Base-by-base conservation (phyloP, 2,797 vertebrate species). In the Menidia menidia region DNA sequence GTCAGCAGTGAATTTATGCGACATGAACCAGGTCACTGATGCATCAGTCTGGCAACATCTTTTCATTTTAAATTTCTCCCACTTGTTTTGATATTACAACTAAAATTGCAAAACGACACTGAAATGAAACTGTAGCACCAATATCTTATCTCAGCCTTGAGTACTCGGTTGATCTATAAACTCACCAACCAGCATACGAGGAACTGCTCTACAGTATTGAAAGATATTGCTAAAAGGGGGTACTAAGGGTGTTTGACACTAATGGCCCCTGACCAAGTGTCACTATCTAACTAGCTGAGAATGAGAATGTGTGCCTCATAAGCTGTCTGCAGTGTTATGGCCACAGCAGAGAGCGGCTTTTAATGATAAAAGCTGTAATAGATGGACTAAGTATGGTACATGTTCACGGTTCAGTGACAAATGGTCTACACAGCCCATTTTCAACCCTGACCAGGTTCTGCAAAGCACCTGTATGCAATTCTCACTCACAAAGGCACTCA, bases 281-380 rank as follows among this genome's bases (percentile, higher is more conserved):
- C 47, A 33, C 10, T 51, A n/a, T 33, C 25, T 43, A 9, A 19
- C 16, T 19, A 31, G 35, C 13, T 32, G 47, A 19, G 42, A 51
- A 11, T 12, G 16, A 59, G 25, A 56, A 41, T 32, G 15, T 31
- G 10, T 4, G 19, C 19, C 54, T 52, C 53, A 42, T 54, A 12
- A 69, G 42, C 31, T 18, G 12, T 25, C 44, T 42, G 33, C 60
- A 41, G 39, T 57, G 62, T 63, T 55, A 70, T 43, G 31, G 67
- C 32, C 50, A 55, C 33, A n/a, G 50, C 45, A 59, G 35, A n/a
- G 7, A 19, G n/a, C 18, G 6, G 5, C 13, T n/a, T 16, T 33
- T n/a, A 19, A 8, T 47, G 5, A 47, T 47, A 50, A 57, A 65
- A 66, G 53, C 54, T 57, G 25, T 39, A 25, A 48, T 12, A 50